phyloP scores from a whole-genome alignment of 2,888 invertebrate species.

The Nemapogon koenigi region DNA sequence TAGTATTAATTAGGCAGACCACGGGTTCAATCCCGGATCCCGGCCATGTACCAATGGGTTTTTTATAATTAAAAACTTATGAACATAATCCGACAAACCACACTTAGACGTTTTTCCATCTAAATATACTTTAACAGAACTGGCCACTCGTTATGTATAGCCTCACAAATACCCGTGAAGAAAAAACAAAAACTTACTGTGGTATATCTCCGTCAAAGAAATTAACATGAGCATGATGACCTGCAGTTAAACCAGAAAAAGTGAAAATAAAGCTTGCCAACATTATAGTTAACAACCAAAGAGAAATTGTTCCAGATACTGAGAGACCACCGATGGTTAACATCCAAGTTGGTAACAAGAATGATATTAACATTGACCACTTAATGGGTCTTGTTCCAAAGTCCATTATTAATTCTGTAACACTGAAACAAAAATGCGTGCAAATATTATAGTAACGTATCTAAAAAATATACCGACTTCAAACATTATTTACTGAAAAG shows the following conservation, averaged over 20 bases:
- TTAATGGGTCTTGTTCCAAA: too few species aligned
- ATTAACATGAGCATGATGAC: slow-evolving; percentile 81
- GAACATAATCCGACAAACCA: too few species aligned
- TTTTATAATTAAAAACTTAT: too few species aligned
- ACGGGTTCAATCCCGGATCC: too few species aligned
- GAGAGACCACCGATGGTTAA: slow-evolving; percentile 36
- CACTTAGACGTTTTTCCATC: too few species aligned
- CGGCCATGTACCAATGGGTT: too few species aligned
- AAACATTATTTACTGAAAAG: too few species aligned
- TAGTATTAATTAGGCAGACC: too few species aligned
- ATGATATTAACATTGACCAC: slow-evolving; percentile 30
- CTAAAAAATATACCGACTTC: slow-evolving; percentile 28
- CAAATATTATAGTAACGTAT: too few species aligned
- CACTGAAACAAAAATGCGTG: too few species aligned
- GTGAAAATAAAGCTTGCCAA: slow-evolving; percentile 68
- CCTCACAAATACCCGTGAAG: not conserved
- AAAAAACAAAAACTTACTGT: slow-evolving; percentile 52
- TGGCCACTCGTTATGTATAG: not conserved
- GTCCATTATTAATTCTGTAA: too few species aligned
- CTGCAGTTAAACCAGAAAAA: slow-evolving; percentile 75
- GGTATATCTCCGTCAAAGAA: slow-evolving; percentile 83
- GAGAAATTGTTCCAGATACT: slow-evolving; percentile 31
- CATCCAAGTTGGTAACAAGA: slow-evolving; percentile 50
- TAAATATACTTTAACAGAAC: too few species aligned
- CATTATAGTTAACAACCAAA: slow-evolving; percentile 63